These are phyloP conservation scores for Drosophila kambysellisi DNA, from an alignment of 2,888 invertebrate species.

Conservation along the genomic window DNA sequence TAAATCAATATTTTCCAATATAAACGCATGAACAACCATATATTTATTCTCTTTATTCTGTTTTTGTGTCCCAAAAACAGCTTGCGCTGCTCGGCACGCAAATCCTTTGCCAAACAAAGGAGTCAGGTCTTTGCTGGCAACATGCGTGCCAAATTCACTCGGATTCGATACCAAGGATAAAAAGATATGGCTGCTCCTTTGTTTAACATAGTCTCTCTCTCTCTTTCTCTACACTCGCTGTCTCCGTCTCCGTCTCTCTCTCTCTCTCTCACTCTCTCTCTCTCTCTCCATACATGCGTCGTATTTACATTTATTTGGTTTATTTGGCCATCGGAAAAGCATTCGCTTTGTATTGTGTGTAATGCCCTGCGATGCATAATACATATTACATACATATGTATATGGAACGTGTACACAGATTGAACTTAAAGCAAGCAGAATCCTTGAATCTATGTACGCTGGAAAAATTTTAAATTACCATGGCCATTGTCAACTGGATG, in stretches of 20 bases:
- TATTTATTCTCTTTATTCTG: conserved; percentile 10
- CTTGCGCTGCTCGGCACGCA: conserved; percentile 29
- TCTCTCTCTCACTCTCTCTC: neutral
- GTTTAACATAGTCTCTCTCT: conserved; percentile 23
- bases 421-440: conserved; percentile 31
- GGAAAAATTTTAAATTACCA: conserved; percentile 28
- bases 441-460: conserved; percentile 22
- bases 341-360: conserved; percentile 25
- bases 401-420: neutral
- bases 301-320: conserved; percentile 51
- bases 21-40: conserved; percentile 66
- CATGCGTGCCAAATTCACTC: conserved; percentile 54
- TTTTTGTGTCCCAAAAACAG: conserved; percentile 17
- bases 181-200: conserved; percentile 45
- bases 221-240: neutral
- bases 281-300: neutral
- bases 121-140: conserved; percentile 34
- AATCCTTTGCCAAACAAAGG: conserved; percentile 63
- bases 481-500: conserved; percentile 46
- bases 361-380: conserved; percentile 26
- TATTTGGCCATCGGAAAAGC: conserved; percentile 44
- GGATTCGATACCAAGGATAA: conserved; percentile 22
- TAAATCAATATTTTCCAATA: conserved; percentile 80
- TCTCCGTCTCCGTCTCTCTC: neutral
- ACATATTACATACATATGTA: conserved; percentile 18